These are phyloP conservation scores for Diglossa cyanea DNA, from an alignment of 2,797 vertebrate genomes.

Conservation along the genomic window DNA sequence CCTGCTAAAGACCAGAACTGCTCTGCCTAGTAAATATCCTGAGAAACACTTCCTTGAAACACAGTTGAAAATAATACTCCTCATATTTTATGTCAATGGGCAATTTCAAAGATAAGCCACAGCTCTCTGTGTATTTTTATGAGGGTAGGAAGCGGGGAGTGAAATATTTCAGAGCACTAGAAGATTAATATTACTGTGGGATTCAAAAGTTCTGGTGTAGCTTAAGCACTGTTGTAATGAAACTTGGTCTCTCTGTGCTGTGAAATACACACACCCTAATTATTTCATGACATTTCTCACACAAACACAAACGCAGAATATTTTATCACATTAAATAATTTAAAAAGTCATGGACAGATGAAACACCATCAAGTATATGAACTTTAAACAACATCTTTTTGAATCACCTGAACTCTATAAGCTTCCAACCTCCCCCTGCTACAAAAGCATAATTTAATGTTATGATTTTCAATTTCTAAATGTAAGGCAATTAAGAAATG, in stretches of 20 bases:
- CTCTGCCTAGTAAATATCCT: background rate
- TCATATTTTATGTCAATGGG: conserved; percentile 57
- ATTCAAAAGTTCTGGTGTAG: background rate
- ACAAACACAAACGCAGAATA: background rate
- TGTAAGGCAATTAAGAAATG: background rate
- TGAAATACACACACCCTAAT: background rate
- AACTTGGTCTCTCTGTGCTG: background rate
- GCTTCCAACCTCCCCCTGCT: background rate
- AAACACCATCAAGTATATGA: background rate
- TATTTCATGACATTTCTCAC: background rate
- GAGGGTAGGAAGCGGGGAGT: conserved; percentile 11
- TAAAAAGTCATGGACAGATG: background rate
- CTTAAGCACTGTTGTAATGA: background rate
- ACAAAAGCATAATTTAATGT: background rate
- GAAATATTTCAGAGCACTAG: conserved; percentile 13
- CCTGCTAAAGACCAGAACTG: background rate
- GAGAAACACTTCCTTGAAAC: conserved; percentile 47
- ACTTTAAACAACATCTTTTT: background rate
- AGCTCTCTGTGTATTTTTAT: conserved; percentile 44
- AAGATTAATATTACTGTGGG: background rate
- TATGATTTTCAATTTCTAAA: background rate
- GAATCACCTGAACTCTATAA: background rate
- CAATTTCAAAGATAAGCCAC: conserved; percentile 56
- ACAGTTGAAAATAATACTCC: conserved; percentile 26
- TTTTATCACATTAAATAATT: background rate